A percentile compares a stretch with the other conserved stretches of the same genome.
These are phyloP conservation scores for Ornithoptera priamus DNA, from an alignment of 2,888 invertebrate genomes.

Conservation along the genomic window DNA sequence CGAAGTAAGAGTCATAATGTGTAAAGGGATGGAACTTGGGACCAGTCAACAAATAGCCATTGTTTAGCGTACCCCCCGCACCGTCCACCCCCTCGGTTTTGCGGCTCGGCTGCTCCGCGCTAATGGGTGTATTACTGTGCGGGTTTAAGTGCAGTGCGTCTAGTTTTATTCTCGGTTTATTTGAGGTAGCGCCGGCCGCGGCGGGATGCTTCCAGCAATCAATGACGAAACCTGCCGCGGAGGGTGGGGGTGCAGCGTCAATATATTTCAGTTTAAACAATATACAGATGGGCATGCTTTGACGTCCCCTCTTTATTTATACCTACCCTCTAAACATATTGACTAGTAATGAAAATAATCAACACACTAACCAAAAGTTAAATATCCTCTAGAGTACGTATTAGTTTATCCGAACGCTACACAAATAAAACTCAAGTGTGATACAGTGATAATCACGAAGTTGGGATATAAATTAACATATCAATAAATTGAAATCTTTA, in stretches of 20 bases:
- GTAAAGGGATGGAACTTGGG: conserved; percentile 45
- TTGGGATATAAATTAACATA: too few species aligned
- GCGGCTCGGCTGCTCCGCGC: conserved; percentile 41
- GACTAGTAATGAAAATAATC: too few species aligned
- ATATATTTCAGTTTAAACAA: conserved; percentile 20
- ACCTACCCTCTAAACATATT: not conserved
- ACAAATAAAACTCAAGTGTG: too few species aligned
- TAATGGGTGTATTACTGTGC: conserved; percentile 39
- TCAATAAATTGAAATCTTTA: too few species aligned
- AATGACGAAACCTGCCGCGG: conserved; percentile 21
- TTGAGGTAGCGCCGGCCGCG: conserved; percentile 22
- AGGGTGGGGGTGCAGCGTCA: not conserved
- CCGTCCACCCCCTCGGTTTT: conserved; percentile 25
- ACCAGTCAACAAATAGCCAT: conserved; percentile 41
- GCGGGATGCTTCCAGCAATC: conserved; percentile 27
- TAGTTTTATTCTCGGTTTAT: conserved; percentile 30
- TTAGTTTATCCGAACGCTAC: too few species aligned
- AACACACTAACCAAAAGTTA: too few species aligned
- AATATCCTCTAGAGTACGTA: too few species aligned
- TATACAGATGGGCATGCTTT: not conserved
- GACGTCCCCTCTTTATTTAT: not conserved
- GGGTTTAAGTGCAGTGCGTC: conserved; percentile 37
- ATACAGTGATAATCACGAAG: too few species aligned
- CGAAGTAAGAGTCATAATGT: conserved; percentile 43
- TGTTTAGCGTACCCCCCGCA: conserved; percentile 36